phyloP scores from a whole-genome alignment of 2,797 vertebrate genomes.

The Luscinia megarhynchos region DNA sequence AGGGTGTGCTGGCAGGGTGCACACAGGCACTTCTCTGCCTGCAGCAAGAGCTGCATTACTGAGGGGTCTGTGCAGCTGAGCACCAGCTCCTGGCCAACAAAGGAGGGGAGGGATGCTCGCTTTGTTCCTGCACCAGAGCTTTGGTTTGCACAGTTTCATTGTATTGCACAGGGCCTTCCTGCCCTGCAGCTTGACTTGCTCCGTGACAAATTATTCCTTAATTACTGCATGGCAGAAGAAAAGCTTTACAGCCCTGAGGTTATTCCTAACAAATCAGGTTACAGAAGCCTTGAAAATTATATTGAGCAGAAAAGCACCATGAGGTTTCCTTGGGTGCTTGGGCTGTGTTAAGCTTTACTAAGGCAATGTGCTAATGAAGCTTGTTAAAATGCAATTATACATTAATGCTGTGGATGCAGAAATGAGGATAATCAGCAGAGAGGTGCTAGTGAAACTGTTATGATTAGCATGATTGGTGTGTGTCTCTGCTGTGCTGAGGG shows the following conservation, averaged over 20 bases:
- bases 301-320: slow-evolving; percentile 53
- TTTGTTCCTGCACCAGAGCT: background rate
- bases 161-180: slow-evolving; percentile 42
- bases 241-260: slow-evolving; percentile 63
- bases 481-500: background rate
- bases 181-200: slow-evolving; percentile 59
- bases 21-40: background rate
- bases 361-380: slow-evolving; percentile 44
- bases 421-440: slow-evolving; percentile 23
- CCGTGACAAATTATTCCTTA: slow-evolving; percentile 69
- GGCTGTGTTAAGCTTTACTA: slow-evolving; percentile 28
- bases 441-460: slow-evolving; percentile 2
- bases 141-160: slow-evolving; percentile 41
- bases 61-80: background rate
- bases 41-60: background rate
- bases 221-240: slow-evolving; percentile 66
- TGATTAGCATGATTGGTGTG: background rate
- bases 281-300: slow-evolving; percentile 65
- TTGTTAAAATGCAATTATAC: slow-evolving; percentile 54
- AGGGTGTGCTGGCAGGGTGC: background rate
- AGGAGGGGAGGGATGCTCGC: background rate
- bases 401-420: slow-evolving; percentile 14
- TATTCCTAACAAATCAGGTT: slow-evolving; percentile 68
- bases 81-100: background rate
- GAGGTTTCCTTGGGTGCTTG: slow-evolving; percentile 45